Evolutionary conservation across 2,113 vertebrate genomes (phyloP).

Genomic region (Suncus etruscus): DNA sequence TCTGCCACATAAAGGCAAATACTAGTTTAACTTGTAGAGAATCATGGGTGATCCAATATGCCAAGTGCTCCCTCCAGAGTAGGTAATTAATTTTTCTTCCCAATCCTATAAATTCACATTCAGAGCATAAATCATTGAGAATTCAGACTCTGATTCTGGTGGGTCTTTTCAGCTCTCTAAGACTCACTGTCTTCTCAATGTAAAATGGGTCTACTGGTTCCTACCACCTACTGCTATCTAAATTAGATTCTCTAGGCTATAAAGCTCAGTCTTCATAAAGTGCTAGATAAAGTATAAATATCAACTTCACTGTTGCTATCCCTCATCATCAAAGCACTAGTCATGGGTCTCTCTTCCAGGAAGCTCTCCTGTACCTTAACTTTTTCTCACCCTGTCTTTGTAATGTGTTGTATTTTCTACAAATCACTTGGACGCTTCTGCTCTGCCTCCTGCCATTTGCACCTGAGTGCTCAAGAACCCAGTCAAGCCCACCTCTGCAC

Average conservation of each 20-base stretch:
- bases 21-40: background rate
- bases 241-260: background rate
- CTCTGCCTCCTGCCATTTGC: background rate
- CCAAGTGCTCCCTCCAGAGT: background rate
- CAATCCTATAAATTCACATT: background rate
- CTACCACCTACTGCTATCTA: background rate
- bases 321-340: background rate
- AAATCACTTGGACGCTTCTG: background rate
- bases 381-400: background rate
- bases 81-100: background rate
- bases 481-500: background rate
- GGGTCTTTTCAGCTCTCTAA: slow-evolving; percentile 5
- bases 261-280: no score
- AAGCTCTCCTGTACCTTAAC: background rate
- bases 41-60: background rate
- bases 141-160: background rate
- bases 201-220: background rate
- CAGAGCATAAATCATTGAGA: background rate
- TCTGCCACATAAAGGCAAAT: background rate
- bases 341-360: background rate
- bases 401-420: background rate
- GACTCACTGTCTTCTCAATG: slow-evolving; percentile 1
- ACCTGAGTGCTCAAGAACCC: background rate
- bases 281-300: background rate
- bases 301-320: background rate